These are phyloP conservation scores for Spongia lamella DNA, from an alignment of 37 sponge, comb jelly and placozoan species.

Conservation along the genomic window DNA sequence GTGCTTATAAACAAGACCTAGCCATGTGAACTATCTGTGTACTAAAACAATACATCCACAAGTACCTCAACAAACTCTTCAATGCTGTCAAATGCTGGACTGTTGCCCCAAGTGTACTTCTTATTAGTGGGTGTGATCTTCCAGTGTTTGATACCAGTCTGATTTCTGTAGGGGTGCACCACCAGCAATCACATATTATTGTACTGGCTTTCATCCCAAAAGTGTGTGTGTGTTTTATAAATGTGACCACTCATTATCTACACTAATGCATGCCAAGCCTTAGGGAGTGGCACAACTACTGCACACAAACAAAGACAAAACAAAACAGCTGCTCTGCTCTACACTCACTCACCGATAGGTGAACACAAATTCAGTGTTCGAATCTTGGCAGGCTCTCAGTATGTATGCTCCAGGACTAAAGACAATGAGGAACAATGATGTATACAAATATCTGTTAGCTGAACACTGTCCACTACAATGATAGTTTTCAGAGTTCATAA, in stretches of 20 bases:
- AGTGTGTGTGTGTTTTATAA: not conserved
- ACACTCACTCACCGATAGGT: conserved; percentile 71
- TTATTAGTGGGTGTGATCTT: conserved; percentile 49
- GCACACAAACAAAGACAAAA: not conserved
- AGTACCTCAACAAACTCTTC: conserved; percentile 61
- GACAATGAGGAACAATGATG: not conserved
- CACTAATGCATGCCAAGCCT: not conserved
- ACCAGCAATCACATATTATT: not conserved
- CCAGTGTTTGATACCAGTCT: conserved; percentile 81
- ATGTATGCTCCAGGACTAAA: conserved; percentile 61
- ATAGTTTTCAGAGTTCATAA: no score
- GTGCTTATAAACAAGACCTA: not conserved
- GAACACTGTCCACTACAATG: no score
- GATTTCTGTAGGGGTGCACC: conserved; percentile 33
- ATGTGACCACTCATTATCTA: not conserved
- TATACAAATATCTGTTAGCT: no score
- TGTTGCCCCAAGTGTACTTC: conserved; percentile 57
- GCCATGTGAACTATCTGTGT: not conserved
- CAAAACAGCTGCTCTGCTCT: no score
- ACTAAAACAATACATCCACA: conserved; percentile 6
- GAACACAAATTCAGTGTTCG: conserved; percentile 33
- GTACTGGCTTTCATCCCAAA: not conserved
- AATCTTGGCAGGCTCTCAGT: conserved; percentile 36
- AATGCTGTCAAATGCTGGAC: conserved; percentile 7
- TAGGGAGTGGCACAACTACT: not conserved